Evolutionary conservation across 2,797 vertebrate genomes (phyloP), one percentile per base, ranked within the genome.

Genomic region (Neosilurus mollespiculum): DNA sequence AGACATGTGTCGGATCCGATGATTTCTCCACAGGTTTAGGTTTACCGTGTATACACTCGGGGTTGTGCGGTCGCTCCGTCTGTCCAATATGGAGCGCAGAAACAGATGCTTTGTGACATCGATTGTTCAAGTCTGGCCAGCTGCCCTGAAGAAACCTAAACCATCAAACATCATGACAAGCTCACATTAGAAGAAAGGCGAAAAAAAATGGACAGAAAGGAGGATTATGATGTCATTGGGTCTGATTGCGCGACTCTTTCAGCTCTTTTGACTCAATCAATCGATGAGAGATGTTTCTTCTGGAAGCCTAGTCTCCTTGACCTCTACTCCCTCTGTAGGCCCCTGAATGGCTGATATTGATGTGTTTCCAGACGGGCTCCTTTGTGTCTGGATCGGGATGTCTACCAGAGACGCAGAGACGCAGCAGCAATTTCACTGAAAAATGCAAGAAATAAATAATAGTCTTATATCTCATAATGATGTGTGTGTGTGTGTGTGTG

Each of bases 311-410:
- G 76, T 80, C 80, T 84, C 51, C 65, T 59, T 85, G 83, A 88
- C 84, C 82, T 61, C 24, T 77, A 70, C 85, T 61, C 65, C 53
- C 26, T 83, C 58, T 34, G 18, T 53, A 80, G 69, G 34, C 62
- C 85, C 76, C 79, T 73, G 82, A 87, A 86, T 65, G 83, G 26
- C 49, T 30, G 59, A 43, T 85, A 88, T 87, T 81, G 87, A 88
- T 87, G 81, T 49, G 66, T 49, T 66, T 53, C 37, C 24, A 3
- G 75, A 84, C 53, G 3, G 83, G 70, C 81, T 80, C 73, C 83
- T 76, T 20, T 24, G 14, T 81, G 69, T 80, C 58, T 79, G 80
- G n/a, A 72, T 81, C 73, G 30, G 64, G 73, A 78, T 16, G 75
- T 69, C 64, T 37, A 80, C 51, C 64, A 2, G 78, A 80, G 78